Conservation (phyloP, 2,113 vertebrate species). For the Ophiodon elongatus region DNA sequence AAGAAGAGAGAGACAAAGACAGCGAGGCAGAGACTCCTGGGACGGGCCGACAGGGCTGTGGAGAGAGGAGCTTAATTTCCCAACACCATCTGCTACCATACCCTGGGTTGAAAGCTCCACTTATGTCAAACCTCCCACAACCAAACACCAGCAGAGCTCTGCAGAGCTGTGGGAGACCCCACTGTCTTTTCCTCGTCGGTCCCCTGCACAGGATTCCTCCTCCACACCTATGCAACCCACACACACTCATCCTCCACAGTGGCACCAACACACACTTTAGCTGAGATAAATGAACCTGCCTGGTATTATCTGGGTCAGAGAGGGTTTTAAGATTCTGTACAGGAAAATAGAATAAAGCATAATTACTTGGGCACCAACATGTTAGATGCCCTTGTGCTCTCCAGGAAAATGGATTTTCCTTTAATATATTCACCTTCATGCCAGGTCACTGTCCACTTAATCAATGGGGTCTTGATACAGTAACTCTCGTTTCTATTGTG, state of each 20-base stretch:
- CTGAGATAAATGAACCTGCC: slow-evolving; percentile 36
- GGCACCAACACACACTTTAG: slow-evolving; percentile 29
- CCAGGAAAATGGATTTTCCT: slow-evolving; percentile 19
- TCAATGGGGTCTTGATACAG: slow-evolving; percentile 38
- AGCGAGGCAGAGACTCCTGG: slow-evolving; percentile 74
- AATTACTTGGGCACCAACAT: background rate
- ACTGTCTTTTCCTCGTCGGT: slow-evolving; percentile 31
- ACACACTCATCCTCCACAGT: slow-evolving; percentile 23
- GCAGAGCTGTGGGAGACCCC: slow-evolving; percentile 45
- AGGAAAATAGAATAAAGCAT: slow-evolving; percentile 8
- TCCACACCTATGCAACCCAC: slow-evolving; percentile 32
- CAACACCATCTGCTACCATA: slow-evolving; percentile 92
- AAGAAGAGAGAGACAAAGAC: slow-evolving; percentile 56
- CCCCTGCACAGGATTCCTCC: slow-evolving; percentile 44
- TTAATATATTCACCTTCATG: slow-evolving; percentile 19
- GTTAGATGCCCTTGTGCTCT: background rate
- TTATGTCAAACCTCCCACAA: slow-evolving; percentile 86
- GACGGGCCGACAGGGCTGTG: slow-evolving; percentile 82
- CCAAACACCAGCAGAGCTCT: slow-evolving; percentile 70
- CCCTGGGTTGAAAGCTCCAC: slow-evolving; percentile 85
- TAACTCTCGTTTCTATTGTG: background rate
- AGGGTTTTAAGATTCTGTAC: slow-evolving; percentile 14
- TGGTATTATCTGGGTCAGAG: slow-evolving; percentile 54
- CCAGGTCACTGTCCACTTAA: slow-evolving; percentile 8
- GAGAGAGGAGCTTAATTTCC: slow-evolving; percentile 90